phyloP scores from a whole-genome alignment of 2,113 vertebrate species.

The Alouatta palliata region DNA sequence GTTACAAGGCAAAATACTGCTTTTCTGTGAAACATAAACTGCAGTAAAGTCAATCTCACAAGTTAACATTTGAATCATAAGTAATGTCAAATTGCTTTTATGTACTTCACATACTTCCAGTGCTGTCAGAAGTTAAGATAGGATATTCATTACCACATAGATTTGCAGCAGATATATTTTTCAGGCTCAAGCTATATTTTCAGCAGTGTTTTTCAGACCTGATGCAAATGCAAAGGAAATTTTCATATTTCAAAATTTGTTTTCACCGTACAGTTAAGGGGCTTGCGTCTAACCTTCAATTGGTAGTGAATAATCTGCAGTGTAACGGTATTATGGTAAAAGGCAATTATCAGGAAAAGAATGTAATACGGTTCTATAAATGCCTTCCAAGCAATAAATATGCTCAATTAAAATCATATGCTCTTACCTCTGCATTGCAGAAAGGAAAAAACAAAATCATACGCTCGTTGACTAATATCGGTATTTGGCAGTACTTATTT shows the following conservation, averaged over 20 bases:
- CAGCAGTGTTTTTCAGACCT: slow-evolving; percentile 6
- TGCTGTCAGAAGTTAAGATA: slow-evolving; percentile 25
- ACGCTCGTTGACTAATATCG: background rate
- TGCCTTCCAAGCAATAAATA: slow-evolving; percentile 2
- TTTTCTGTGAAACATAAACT: background rate
- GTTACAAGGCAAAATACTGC: background rate
- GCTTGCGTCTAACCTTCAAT: background rate
- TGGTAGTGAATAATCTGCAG: slow-evolving; percentile 27
- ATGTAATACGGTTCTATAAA: slow-evolving; percentile 32
- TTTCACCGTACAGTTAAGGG: slow-evolving; percentile 24
- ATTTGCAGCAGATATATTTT: background rate
- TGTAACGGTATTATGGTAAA: slow-evolving; percentile 28
- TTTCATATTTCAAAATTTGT: slow-evolving; percentile 26
- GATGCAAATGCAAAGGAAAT: slow-evolving; percentile 25
- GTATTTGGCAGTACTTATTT: background rate
- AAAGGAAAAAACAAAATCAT: background rate
- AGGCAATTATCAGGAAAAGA: slow-evolving; percentile 34
- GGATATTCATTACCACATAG: background rate
- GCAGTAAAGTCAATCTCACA: background rate
- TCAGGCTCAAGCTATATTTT: slow-evolving; percentile 5
- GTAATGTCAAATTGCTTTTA: slow-evolving; percentile 17
- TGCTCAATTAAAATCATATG: slow-evolving; percentile 15
- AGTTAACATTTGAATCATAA: slow-evolving; percentile 20
- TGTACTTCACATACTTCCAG: background rate
- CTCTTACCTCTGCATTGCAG: too few species aligned